phyloP scores from a whole-genome alignment of 2,113 vertebrate genomes.

The Bothrops jararaca region DNA sequence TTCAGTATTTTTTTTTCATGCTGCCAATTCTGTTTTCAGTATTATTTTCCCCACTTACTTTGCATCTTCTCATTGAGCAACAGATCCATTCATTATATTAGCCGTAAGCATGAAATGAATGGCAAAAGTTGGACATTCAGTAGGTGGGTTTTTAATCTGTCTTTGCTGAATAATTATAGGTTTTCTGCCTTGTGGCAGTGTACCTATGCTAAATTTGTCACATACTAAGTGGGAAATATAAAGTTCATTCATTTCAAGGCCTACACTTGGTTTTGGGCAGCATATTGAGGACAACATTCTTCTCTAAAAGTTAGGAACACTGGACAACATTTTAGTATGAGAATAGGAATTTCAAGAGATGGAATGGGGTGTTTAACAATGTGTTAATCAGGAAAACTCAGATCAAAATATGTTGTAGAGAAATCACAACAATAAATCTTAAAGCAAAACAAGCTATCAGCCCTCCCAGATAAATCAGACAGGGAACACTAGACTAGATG shows the following conservation, averaged over 20 bases:
- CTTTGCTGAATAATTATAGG: background rate
- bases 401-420: background rate
- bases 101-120: background rate
- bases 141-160: background rate
- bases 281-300: background rate
- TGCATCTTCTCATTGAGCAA: background rate
- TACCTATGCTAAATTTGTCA: constrained; percentile 9
- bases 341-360: background rate
- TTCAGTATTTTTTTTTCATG: background rate
- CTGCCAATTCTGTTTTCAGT: background rate
- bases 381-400: background rate
- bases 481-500: background rate
- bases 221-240: background rate
- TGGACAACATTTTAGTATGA: background rate
- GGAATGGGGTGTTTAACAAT: background rate
- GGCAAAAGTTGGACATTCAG: background rate
- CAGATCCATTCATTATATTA: constrained; percentile 10
- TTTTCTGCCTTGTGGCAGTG: background rate
- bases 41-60: background rate
- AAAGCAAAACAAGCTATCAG: background rate
- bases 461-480: background rate
- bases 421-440: background rate
- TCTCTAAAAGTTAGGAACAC: background rate
- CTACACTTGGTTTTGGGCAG: background rate
- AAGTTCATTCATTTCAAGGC: background rate